Base-by-base conservation (phyloP, 2,888 invertebrate genomes). In the Xestia xanthographa region DNA sequence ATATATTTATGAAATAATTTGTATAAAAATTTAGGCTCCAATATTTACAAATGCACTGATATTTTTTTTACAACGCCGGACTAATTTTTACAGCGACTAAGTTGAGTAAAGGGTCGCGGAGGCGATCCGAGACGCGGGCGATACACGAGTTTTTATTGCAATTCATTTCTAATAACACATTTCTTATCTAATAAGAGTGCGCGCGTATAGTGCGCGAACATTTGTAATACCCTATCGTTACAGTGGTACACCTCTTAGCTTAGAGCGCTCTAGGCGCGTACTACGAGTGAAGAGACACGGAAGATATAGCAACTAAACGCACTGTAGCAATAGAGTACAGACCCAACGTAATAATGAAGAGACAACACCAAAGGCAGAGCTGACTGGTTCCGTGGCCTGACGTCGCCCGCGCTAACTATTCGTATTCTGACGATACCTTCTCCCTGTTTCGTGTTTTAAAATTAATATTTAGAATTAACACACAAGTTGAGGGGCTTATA, bases 401-500 rank as follows among this genome's bases (percentile, higher is more conserved):
- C 85, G 89, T 91, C 93, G 93, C 94, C 94, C 95, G 94, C 93
- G 91, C 91, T 90, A 88, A 86, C 86, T 88, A 91, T 89, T 92
- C 90, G 87, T 90, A 91, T 87, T 84, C 84, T 88, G 92, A 93
- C 92, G 92, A 92, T 92, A 93, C 90, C 92, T 90, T 94, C 85
- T 87, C 93, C 94, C 95, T 93, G 94, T 94, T 94, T 91, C 92
- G 87, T 90, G 90, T 94, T 94, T 93, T 94, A 93, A 93, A 94
- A 95, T 94, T 95, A 95, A 95, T 89, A 91, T 94, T 94, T 93
- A 95, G 92, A 94, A 95, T 94, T 95, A 95, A 94, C 94, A 94
- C 93, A 94, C 95, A 93, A 94, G 93, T 94, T 82, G 77, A 95
- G 97, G 97, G 97, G 97, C 97, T 97, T 97, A 97, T 97, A 97